Percentiles rank a stretch among this genome's conserved stretches.
These are phyloP conservation scores for Nymphicus hollandicus DNA, from an alignment of 2,113 vertebrate genomes.

Conservation along the genomic window DNA sequence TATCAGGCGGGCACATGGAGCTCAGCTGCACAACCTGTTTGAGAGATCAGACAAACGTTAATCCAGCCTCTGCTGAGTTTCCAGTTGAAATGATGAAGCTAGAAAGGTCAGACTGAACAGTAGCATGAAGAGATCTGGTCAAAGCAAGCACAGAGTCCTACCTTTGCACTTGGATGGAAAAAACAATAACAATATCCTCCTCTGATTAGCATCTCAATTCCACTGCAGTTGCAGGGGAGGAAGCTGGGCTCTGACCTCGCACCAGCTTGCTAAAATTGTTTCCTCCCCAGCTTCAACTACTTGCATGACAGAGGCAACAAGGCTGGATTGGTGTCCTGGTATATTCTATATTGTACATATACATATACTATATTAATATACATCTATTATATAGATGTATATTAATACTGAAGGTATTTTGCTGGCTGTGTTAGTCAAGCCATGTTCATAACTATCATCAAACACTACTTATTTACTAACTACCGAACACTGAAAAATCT, in stretches of 20 bases:
- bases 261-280: background rate
- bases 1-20: background rate
- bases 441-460: accelerated
- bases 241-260: background rate
- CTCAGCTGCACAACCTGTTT: background rate
- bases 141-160: background rate
- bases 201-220: background rate
- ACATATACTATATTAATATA: background rate
- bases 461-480: background rate
- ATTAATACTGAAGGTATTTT: background rate
- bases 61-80: background rate
- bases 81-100: background rate
- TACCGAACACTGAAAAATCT: background rate
- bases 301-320: background rate
- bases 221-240: background rate
- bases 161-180: background rate
- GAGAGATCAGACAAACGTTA: background rate
- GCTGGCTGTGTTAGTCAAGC: background rate
- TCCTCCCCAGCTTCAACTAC: background rate
- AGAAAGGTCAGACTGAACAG: background rate
- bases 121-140: background rate
- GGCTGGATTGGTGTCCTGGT: background rate
- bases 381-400: background rate
- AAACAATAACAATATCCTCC: background rate
- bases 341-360: background rate